Evolutionary conservation across 2,888 invertebrate species (phyloP).

Genomic region (Dilophus febrilis): DNA sequence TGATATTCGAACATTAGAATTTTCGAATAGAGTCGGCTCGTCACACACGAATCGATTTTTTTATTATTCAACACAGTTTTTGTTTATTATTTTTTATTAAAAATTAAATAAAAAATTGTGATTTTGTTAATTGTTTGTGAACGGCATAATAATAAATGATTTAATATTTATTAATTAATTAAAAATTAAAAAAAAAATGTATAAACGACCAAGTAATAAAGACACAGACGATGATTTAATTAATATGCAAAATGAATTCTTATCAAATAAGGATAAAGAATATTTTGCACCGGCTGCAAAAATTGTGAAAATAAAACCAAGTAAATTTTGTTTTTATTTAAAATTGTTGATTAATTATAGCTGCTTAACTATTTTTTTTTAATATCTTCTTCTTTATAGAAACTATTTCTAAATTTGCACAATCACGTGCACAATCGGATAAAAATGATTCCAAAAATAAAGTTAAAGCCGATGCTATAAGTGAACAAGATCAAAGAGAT

Average conservation of each 20-base stretch:
- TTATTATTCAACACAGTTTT: too few relatives aligned
- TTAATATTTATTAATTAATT: not conserved
- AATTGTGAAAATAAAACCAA: slow-evolving; percentile 26
- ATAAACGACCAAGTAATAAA: slow-evolving; percentile 45
- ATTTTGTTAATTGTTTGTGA: too few relatives aligned
- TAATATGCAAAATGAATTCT: slow-evolving; percentile 53
- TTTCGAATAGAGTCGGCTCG: too few relatives aligned
- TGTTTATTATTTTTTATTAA: too few relatives aligned
- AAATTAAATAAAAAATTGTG: too few relatives aligned
- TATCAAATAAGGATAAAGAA: slow-evolving; percentile 37
- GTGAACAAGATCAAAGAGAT: too few relatives aligned
- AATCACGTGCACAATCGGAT: slow-evolving; percentile 10
- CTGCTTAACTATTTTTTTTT: slow-evolving; percentile 3
- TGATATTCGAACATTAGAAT: too few relatives aligned
- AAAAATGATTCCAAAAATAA: too few relatives aligned
- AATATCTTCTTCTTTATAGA: slow-evolving; percentile 14
- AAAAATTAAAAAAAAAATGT: slow-evolving; percentile 29
- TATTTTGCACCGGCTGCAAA: slow-evolving; percentile 44
- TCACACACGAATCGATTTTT: too few relatives aligned
- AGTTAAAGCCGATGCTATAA: not conserved
- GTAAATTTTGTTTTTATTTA: slow-evolving; percentile 11
- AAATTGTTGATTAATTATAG: not conserved
- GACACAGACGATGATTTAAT: slow-evolving; percentile 61
- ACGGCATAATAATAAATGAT: too few relatives aligned
- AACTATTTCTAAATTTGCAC: slow-evolving; percentile 23